phyloP scores from a whole-genome alignment of 2,797 vertebrate genomes.

The Characodon lateralis region DNA sequence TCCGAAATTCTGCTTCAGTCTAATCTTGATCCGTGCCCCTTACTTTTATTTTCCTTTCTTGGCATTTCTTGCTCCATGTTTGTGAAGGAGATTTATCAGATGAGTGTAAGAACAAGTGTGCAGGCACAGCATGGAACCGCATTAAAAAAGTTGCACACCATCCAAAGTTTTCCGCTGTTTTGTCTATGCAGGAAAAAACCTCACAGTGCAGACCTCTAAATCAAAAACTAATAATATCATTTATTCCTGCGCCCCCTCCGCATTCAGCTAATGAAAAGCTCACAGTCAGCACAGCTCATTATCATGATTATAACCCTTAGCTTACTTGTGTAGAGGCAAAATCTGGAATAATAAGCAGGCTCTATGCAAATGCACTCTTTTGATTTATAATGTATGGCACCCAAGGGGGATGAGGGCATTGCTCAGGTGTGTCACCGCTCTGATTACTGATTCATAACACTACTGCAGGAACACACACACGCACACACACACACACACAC shows the following conservation, averaged over 20 bases:
- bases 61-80: constrained; percentile 10
- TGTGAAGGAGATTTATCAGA: constrained; percentile 58
- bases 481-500: constrained; percentile 51
- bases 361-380: constrained; percentile 84
- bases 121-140: constrained; percentile 32
- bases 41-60: background rate
- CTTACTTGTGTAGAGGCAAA: constrained; percentile 76
- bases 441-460: constrained; percentile 85
- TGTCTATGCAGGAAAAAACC: constrained; percentile 56
- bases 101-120: constrained; percentile 28
- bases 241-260: constrained; percentile 72
- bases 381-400: constrained; percentile 89
- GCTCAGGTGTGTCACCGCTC: constrained; percentile 86
- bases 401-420: constrained; percentile 80
- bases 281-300: constrained; percentile 83
- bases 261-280: constrained; percentile 81
- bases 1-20: constrained; percentile 51
- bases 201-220: constrained; percentile 64
- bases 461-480: constrained; percentile 60
- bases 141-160: constrained; percentile 25
- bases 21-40: constrained; percentile 42
- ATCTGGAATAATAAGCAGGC: constrained; percentile 83
- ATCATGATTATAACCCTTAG: constrained; percentile 81
- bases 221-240: constrained; percentile 80
- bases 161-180: constrained; percentile 63